Evolutionary conservation across 1,140 invertebrate species (phyloP).

Genomic region (Eumeta japonica): DNA sequence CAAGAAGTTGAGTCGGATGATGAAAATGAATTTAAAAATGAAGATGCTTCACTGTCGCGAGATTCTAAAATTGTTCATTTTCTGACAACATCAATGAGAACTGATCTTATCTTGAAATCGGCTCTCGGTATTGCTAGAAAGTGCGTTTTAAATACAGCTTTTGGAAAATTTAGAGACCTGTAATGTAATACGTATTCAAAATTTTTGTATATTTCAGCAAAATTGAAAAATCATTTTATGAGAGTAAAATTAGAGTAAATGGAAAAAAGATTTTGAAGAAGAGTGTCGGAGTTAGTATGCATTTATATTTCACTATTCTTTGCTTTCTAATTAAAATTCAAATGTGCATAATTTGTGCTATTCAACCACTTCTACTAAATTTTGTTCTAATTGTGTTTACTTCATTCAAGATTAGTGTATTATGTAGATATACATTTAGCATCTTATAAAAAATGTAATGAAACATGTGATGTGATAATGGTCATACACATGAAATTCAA

Average conservation of each 20-base stretch:
- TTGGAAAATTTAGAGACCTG: conserved; percentile 38
- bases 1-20: conserved; percentile 34
- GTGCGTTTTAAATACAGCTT: conserved; percentile 52
- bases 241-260: conserved; percentile 67
- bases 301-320: too few species aligned
- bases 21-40: conserved; percentile 25
- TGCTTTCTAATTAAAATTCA: too few species aligned
- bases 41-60: conserved; percentile 33
- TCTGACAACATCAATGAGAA: conserved; percentile 61
- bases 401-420: too few species aligned
- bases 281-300: conserved; percentile 55
- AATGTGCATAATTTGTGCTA: too few species aligned
- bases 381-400: too few species aligned
- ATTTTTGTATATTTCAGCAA: conserved; percentile 50
- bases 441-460: too few species aligned
- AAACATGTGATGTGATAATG: too few species aligned
- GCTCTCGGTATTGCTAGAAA: conserved; percentile 67
- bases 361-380: too few species aligned
- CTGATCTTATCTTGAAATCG: conserved; percentile 66
- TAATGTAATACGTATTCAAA: conserved; percentile 3
- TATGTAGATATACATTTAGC: too few species aligned
- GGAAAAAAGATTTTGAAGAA: conserved; percentile 67
- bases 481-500: too few species aligned
- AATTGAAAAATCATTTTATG: conserved; percentile 66
- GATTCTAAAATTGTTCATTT: conserved; percentile 62